Evolutionary conservation across 1,140 invertebrate genomes (phyloP).

Genomic region (Drosophila auraria): DNA sequence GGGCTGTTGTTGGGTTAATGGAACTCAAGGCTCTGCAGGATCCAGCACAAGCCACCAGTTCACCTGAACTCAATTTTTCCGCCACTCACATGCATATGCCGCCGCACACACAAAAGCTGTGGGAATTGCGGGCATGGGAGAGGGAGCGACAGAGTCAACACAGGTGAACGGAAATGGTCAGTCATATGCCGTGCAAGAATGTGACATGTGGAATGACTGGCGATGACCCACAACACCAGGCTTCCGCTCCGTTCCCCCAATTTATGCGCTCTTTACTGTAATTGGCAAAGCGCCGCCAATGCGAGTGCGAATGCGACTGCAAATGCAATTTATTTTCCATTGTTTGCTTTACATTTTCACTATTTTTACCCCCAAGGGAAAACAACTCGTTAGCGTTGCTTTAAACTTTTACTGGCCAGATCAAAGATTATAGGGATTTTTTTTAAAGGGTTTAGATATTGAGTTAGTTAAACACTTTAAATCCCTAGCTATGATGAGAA

Average conservation of each 20-base stretch:
- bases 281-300: slow-evolving; percentile 47
- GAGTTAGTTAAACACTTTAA: neutral
- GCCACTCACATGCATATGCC: slow-evolving; percentile 26
- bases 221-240: slow-evolving; percentile 39
- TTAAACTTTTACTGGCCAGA: neutral
- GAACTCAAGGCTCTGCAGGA: slow-evolving; percentile 33
- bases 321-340: slow-evolving; percentile 42
- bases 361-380: slow-evolving; percentile 1
- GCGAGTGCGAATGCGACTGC: slow-evolving; percentile 18
- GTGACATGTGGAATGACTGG: slow-evolving; percentile 58
- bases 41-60: slow-evolving; percentile 9
- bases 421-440: neutral
- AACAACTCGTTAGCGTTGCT: slow-evolving; percentile 32
- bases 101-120: slow-evolving; percentile 1
- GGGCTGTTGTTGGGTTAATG: slow-evolving; percentile 51
- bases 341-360: slow-evolving; percentile 38
- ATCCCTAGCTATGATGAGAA: neutral
- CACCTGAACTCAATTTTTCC: slow-evolving; percentile 48
- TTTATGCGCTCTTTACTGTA: slow-evolving; percentile 59
- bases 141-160: neutral
- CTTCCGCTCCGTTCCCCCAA: slow-evolving; percentile 16
- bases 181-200: slow-evolving; percentile 61
- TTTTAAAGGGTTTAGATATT: neutral
- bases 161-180: slow-evolving; percentile 53
- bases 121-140: neutral